Evolutionary conservation across 1,140 invertebrate species (phyloP), one percentile per base, ranked within the genome.

Genomic region (Steinernema feltiae): DNA sequence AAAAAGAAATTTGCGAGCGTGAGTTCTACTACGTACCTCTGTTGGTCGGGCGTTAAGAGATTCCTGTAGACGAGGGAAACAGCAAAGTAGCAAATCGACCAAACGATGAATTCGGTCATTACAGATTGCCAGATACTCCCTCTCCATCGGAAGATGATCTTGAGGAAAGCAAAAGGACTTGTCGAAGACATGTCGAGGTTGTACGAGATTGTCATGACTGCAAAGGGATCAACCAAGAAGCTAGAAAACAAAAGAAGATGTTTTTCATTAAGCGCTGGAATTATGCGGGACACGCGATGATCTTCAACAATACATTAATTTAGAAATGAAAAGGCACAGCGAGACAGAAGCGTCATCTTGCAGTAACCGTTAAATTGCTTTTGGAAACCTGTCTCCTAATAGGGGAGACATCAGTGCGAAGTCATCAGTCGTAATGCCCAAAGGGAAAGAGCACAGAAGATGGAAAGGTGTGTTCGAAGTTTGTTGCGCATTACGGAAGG

Each of bases 171-270:
- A 71, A 90, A 90, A 70, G 90, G 90, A 41, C 90, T 91, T 41
- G 91, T 91, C 53, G 90, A 91, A 18, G 91, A 91, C 75, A 92
- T 91, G 80, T 91, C 90, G 79, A 91, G 91, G 80, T 92, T 91
- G 83, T 92, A 92, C 74, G 90, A 91, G 70, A 92, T 91, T 71
- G 91, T 92, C 91, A 92, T 92, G 53, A 21, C 53, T 12, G 53
- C 35, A 7, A 18, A 7, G 35, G 35, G 7, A 18, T 18, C 7
- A 18, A 41, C 35, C 35, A n/a, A n/a, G n/a, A n/a, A n/a, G n/a
- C n/a, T n/a, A n/a, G n/a, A n/a, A n/a, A n/a, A n/a, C n/a, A n/a
- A n/a, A n/a, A n/a, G n/a, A n/a, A n/a, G n/a, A n/a, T n/a, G n/a
- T n/a, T n/a, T n/a, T n/a, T n/a, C n/a, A n/a, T n/a, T n/a, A n/a